A percentile compares a stretch with the other conserved stretches of the same genome.
These are phyloP conservation scores for Cetonia aurata DNA, from an alignment of 2,888 invertebrate species.

Conservation along the genomic window DNA sequence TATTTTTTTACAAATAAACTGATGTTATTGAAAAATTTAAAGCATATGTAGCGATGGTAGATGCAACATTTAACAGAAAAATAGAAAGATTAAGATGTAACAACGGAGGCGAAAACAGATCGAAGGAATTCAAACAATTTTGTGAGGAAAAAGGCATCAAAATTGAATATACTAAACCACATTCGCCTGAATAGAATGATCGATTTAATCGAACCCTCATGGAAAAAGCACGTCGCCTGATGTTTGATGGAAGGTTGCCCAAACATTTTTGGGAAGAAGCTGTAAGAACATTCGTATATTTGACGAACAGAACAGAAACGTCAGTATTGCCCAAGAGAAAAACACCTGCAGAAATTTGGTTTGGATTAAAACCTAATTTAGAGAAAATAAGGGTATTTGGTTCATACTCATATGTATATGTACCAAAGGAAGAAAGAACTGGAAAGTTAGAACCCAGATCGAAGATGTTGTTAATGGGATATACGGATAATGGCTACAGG, in stretches of 20 bases:
- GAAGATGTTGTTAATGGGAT: conserved; percentile 1
- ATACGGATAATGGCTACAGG: neutral
- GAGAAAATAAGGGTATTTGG: conserved; percentile 1
- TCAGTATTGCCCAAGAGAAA: neutral
- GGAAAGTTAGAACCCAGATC: neutral
- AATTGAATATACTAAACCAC: neutral
- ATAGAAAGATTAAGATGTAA: neutral
- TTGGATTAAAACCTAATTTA: neutral
- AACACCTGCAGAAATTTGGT: conserved; percentile 3
- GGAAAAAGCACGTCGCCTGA: neutral
- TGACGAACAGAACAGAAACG: conserved; percentile 11
- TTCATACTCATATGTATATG: neutral
- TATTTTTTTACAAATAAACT: neutral
- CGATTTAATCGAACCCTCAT: neutral
- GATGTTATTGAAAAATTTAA: conserved; percentile 8
- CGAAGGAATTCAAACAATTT: neutral
- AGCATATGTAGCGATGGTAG: too few species aligned
- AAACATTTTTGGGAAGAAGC: conserved; percentile 18
- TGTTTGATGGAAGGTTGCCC: neutral
- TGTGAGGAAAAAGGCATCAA: neutral
- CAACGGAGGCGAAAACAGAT: neutral
- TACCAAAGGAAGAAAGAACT: neutral
- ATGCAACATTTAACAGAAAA: neutral
- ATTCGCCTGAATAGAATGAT: too few species aligned
- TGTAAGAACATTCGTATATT: neutral